Percentiles rank a stretch among this genome's conserved stretches.
Conservation (phyloP, 1,140 invertebrate genomes). For the Holotrichia oblita region DNA sequence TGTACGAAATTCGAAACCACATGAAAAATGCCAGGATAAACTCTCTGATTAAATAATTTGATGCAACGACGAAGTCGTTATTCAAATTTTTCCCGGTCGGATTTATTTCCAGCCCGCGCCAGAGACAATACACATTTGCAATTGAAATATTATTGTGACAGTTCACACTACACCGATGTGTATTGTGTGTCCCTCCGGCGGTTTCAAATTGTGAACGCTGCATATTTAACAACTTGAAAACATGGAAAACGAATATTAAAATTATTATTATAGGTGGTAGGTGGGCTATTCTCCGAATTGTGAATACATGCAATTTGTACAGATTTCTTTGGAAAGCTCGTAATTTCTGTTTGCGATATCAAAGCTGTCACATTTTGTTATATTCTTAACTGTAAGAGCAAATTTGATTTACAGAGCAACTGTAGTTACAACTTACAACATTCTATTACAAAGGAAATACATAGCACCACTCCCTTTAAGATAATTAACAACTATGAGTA, state of each 20-base stretch:
- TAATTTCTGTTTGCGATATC: too few species aligned
- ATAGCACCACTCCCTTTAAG: too few species aligned
- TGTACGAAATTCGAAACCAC: neutral
- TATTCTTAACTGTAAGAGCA: too few species aligned
- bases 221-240: neutral
- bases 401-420: too few species aligned
- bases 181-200: neutral
- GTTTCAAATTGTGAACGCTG: neutral
- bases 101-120: neutral
- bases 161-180: constrained; percentile 21
- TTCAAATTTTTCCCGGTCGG: constrained; percentile 29
- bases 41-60: constrained; percentile 23
- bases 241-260: neutral
- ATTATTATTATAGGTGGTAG: too few species aligned
- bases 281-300: too few species aligned
- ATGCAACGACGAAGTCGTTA: constrained; percentile 25
- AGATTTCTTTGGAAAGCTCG: too few species aligned
- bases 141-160: constrained; percentile 27
- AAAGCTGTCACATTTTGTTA: too few species aligned
- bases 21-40: neutral
- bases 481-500: too few species aligned
- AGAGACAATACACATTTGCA: constrained; percentile 31
- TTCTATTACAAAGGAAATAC: too few species aligned
- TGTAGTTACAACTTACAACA: too few species aligned
- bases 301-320: too few species aligned